Evolutionary conservation across 2,888 invertebrate species (phyloP).

Genomic region (Yponomeuta malinellus): DNA sequence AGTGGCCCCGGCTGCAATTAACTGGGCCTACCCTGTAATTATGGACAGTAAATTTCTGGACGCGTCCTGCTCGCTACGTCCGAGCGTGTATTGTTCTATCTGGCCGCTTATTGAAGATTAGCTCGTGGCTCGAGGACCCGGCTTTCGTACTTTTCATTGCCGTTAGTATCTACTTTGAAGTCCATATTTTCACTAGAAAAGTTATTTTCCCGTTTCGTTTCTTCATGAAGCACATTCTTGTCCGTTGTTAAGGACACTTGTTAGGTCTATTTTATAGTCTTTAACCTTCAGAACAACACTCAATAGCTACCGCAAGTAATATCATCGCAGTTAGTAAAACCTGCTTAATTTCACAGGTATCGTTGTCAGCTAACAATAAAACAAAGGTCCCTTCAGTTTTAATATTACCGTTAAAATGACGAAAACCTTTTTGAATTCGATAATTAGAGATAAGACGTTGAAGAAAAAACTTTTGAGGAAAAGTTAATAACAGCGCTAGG

Average conservation of each 20-base stretch:
- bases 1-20: constrained; percentile 82
- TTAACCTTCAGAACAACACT: background rate
- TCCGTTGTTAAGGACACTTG: no score
- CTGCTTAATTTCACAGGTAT: constrained; percentile 29
- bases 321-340: constrained; percentile 22
- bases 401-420: constrained; percentile 48
- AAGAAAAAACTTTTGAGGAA: constrained; percentile 33
- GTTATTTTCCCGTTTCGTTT: background rate
- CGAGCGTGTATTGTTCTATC: constrained; percentile 65
- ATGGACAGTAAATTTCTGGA: constrained; percentile 89
- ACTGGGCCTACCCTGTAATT: constrained; percentile 89
- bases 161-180: background rate
- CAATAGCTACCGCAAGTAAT: background rate
- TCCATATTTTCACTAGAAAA: background rate
- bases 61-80: constrained; percentile 68
- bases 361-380: constrained; percentile 20
- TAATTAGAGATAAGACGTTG: constrained; percentile 26
- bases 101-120: constrained; percentile 54
- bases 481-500: constrained; percentile 55
- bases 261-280: background rate
- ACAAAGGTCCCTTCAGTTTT: constrained; percentile 30
- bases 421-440: constrained; percentile 36
- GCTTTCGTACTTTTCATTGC: background rate
- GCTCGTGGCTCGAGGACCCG: constrained; percentile 31
- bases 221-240: background rate